Conservation (phyloP, 2,113 vertebrate species). For the Trogon surrucura region DNA sequence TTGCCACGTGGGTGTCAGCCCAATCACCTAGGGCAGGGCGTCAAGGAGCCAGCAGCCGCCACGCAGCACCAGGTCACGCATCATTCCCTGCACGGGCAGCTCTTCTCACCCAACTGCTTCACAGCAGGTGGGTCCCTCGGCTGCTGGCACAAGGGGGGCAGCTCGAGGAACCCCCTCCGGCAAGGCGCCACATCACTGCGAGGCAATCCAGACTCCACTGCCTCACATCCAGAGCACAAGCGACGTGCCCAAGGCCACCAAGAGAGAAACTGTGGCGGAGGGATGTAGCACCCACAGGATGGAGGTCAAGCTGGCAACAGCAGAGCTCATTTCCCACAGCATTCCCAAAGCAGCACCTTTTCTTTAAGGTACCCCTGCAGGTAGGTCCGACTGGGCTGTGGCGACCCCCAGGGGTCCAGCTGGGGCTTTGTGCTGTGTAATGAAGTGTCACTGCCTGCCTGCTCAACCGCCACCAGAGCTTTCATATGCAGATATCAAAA, state of each 20-base stretch:
- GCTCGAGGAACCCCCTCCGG: background rate
- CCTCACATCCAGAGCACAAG: fast-evolving
- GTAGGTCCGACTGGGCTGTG: background rate
- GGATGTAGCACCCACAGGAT: fast-evolving
- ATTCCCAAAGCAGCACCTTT: background rate
- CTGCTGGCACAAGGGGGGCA: background rate
- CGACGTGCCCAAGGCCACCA: fast-evolving
- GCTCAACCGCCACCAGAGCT: fast-evolving
- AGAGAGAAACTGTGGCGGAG: background rate
- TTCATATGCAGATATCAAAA: background rate
- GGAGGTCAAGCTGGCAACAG: too few species aligned
- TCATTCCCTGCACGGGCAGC: background rate
- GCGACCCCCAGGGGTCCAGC: background rate
- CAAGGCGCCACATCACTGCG: fast-evolving
- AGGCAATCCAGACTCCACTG: fast-evolving
- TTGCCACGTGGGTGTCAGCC: background rate
- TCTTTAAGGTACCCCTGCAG: background rate
- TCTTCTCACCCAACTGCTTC: background rate
- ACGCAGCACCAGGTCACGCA: fast-evolving
- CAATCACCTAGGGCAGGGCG: fast-evolving
- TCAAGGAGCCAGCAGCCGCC: background rate
- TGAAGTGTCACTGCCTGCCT: background rate
- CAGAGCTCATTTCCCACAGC: background rate
- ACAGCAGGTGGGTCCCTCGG: background rate
- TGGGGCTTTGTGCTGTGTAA: background rate